Evolutionary conservation across 2,888 invertebrate species (phyloP).

Genomic region (Campoplex nolae): DNA sequence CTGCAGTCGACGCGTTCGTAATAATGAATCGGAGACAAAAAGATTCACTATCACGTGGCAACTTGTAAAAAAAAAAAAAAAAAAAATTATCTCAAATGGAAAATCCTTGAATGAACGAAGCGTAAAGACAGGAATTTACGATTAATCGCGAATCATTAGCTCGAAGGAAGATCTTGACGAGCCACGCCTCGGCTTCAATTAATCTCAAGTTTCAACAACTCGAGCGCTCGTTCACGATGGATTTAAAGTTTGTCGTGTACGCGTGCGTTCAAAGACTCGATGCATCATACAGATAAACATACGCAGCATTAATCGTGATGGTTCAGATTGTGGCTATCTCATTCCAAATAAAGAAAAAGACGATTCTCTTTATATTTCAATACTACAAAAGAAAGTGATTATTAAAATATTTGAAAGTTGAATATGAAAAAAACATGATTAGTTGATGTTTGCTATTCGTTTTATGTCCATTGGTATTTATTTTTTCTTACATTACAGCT

Average conservation of each 20-base stretch:
- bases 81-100: neutral
- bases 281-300: slow-evolving; percentile 4
- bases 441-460: neutral
- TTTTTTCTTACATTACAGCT: neutral
- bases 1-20: neutral
- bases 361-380: slow-evolving; percentile 66
- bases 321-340: slow-evolving; percentile 59
- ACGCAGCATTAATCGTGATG: slow-evolving; percentile 46
- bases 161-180: slow-evolving; percentile 38
- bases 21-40: neutral
- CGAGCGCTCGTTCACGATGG: neutral
- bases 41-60: neutral
- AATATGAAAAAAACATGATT: neutral
- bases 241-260: neutral
- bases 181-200: slow-evolving; percentile 19
- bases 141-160: slow-evolving; percentile 37
- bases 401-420: neutral
- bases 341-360: slow-evolving; percentile 64
- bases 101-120: slow-evolving; percentile 12
- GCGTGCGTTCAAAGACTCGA: slow-evolving; percentile 8
- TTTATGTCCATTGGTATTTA: neutral
- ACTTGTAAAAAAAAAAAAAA: too few species aligned
- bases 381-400: slow-evolving; percentile 28
- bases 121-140: slow-evolving; percentile 17
- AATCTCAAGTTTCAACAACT: slow-evolving; percentile 1